A percentile compares a stretch with the other conserved stretches of the same genome.
Evolutionary conservation across 2,113 vertebrate species (phyloP).

Genomic region (Notothenia rossii): DNA sequence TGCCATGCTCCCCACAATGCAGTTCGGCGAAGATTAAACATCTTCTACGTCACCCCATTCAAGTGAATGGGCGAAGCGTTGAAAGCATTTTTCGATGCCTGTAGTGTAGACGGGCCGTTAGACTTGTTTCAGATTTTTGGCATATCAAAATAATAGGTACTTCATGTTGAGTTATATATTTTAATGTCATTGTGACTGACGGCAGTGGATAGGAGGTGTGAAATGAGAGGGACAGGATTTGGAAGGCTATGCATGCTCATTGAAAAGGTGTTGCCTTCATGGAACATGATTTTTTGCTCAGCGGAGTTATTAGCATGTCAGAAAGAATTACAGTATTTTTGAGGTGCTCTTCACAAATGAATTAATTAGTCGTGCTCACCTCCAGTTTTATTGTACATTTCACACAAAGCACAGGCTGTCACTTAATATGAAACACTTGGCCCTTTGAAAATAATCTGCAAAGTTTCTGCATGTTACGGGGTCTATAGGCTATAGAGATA

Average conservation of each 20-base stretch:
- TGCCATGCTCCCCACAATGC: too few relatives aligned
- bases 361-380: slow-evolving; percentile 16
- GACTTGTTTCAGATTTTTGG: neutral
- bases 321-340: slow-evolving; percentile 25
- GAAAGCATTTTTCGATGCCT: too few relatives aligned
- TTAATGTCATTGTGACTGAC: slow-evolving; percentile 23
- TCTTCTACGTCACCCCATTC: too few relatives aligned
- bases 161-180: slow-evolving; percentile 17
- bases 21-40: too few relatives aligned
- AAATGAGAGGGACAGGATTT: slow-evolving; percentile 33
- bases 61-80: too few relatives aligned
- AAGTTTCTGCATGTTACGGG: neutral
- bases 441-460: neutral
- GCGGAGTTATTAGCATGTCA: slow-evolving; percentile 42
- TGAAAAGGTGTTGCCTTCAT: slow-evolving; percentile 45
- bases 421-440: slow-evolving; percentile 14
- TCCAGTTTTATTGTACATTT: slow-evolving; percentile 23
- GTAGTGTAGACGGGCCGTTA: too few relatives aligned
- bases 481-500: neutral
- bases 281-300: slow-evolving; percentile 44
- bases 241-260: neutral
- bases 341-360: slow-evolving; percentile 39
- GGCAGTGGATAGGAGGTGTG: neutral
- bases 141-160: neutral
- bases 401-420: neutral